Percentiles rank a stretch among this genome's conserved stretches.
phyloP scores from a whole-genome alignment of 1,140 invertebrate species.

The Platyura marginata region DNA sequence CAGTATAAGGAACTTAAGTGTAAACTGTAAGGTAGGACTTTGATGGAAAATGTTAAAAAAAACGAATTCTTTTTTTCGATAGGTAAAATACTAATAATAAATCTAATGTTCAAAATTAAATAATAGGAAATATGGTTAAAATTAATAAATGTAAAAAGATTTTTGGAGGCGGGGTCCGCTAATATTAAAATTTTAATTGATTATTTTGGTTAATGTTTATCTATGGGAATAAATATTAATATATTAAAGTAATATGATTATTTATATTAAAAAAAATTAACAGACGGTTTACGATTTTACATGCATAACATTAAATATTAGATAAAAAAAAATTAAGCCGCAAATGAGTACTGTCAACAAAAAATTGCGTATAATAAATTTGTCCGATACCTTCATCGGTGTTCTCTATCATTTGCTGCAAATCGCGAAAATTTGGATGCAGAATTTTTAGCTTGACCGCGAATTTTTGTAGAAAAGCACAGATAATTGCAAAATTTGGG shows the following conservation, averaged over 20 bases:
- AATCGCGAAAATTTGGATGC: conserved; percentile 53
- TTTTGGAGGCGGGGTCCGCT: too few species aligned
- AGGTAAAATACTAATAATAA: too few species aligned
- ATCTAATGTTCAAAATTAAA: too few species aligned
- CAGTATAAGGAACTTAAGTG: too few species aligned
- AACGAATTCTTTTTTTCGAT: too few species aligned
- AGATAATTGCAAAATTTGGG: conserved; percentile 91
- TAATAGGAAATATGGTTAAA: too few species aligned
- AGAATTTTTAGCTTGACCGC: conserved; percentile 58
- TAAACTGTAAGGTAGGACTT: too few species aligned
- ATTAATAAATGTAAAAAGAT: too few species aligned
- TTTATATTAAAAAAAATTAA: not conserved
- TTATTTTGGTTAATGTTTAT: too few species aligned
- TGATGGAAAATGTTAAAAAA: too few species aligned
- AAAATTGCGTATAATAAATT: not conserved
- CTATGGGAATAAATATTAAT: not conserved
- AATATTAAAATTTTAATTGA: too few species aligned
- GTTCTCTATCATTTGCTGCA: conserved; percentile 78
- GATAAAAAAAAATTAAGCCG: conserved; percentile 3
- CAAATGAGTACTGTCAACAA: not conserved
- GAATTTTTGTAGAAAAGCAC: conserved; percentile 81
- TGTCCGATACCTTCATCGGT: conserved; percentile 51
- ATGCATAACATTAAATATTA: not conserved
- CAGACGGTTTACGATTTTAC: not conserved
- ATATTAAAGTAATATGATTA: not conserved